A percentile compares a stretch with the other conserved stretches of the same genome.
These are phyloP conservation scores for Centropus bengalensis DNA, from an alignment of 2,113 vertebrate species.

Conservation along the genomic window DNA sequence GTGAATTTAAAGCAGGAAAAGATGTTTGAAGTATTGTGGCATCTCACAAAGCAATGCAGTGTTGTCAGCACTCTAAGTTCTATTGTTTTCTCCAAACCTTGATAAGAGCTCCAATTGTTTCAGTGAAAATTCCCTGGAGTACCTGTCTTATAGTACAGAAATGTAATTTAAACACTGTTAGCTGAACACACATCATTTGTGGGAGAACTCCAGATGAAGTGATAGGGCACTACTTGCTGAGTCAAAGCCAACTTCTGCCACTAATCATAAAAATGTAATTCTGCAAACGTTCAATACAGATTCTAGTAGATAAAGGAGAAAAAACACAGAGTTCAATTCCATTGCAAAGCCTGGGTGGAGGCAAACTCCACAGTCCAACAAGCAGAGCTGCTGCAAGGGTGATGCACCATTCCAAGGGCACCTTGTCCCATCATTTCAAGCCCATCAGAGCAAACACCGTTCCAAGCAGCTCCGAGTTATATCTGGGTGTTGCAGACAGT, in stretches of 20 bases:
- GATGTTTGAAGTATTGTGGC: not conserved
- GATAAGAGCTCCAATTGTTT: not conserved
- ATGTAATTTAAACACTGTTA: not conserved
- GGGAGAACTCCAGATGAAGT: not conserved
- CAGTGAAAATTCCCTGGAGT: not conserved
- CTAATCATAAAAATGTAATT: not conserved
- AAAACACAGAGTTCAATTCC: not conserved
- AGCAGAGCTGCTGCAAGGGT: not conserved
- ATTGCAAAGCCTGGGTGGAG: not conserved
- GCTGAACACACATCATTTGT: not conserved
- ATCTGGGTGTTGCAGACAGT: not conserved
- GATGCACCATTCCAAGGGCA: fast-evolving
- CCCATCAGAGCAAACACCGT: not conserved
- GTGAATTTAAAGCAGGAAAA: not conserved
- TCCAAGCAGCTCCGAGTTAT: not conserved
- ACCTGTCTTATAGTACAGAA: not conserved
- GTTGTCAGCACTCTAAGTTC: not conserved
- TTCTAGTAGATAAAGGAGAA: not conserved
- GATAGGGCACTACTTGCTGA: not conserved
- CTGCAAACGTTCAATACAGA: not conserved
- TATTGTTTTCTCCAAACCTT: not conserved
- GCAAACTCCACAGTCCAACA: not conserved
- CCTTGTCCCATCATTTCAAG: fast-evolving
- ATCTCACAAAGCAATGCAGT: not conserved
- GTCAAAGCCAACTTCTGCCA: not conserved